These are phyloP conservation scores for Ibidorhyncha struthersii DNA, from an alignment of 2,113 vertebrate species.

Conservation along the genomic window DNA sequence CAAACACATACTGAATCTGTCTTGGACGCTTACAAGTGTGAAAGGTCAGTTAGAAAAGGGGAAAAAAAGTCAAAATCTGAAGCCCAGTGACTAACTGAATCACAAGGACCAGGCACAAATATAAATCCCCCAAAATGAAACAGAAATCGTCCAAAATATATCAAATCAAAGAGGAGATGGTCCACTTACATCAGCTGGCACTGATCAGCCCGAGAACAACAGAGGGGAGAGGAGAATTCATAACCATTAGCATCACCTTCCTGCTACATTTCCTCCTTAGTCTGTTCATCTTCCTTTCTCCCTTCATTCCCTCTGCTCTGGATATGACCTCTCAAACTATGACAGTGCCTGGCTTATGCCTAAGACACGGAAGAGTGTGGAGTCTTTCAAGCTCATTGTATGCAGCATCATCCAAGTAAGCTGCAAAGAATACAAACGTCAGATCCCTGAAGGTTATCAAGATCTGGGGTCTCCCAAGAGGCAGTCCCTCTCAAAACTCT, in stretches of 20 bases:
- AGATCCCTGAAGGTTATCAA: neutral
- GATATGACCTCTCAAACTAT: accelerated
- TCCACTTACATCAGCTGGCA: neutral
- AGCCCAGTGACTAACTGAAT: neutral
- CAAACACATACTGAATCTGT: constrained; percentile 3
- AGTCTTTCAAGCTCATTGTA: neutral
- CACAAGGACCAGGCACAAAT: neutral
- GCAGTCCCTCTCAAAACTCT: neutral
- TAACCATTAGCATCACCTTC: neutral
- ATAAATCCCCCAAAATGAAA: neutral
- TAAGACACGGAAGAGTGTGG: neutral
- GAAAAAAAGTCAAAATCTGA: neutral
- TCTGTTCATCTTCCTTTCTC: neutral
- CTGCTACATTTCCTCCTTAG: neutral
- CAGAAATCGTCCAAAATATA: neutral
- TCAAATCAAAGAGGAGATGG: neutral
- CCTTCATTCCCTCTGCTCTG: neutral
- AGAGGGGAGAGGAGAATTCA: neutral
- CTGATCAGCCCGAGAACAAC: neutral
- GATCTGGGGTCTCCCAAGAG: neutral
- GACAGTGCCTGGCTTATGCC: neutral
- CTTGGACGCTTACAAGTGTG: neutral
- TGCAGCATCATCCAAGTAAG: neutral
- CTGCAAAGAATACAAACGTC: neutral
- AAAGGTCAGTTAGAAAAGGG: constrained; percentile 21